Evolutionary conservation across 64 coral and sea anemone genomes (phyloP).

Genomic region (Montipora efflorescens): DNA sequence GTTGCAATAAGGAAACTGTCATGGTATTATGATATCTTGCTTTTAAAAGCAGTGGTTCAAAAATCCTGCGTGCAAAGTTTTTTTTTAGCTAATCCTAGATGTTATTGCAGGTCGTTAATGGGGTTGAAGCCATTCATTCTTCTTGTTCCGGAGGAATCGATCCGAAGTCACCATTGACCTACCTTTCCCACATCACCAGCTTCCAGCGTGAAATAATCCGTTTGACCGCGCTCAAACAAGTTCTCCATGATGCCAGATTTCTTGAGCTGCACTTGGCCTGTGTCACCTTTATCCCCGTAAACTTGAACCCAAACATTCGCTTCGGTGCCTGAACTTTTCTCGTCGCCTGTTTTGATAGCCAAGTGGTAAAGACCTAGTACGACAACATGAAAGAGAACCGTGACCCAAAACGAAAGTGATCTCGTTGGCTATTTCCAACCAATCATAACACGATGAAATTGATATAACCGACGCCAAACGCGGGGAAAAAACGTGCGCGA

Average conservation of each 20-base stretch:
- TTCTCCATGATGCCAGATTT: constrained; percentile 93
- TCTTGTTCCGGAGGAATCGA: background rate
- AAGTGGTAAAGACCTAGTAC: constrained; percentile 81
- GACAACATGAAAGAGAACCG: too few relatives aligned
- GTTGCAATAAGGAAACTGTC: too few relatives aligned
- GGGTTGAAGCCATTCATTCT: too few relatives aligned
- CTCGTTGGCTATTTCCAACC: background rate
- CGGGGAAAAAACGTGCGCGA: background rate
- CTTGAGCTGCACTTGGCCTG: constrained; percentile 83
- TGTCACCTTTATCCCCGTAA: constrained; percentile 92
- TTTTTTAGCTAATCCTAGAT: too few relatives aligned
- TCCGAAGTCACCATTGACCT: background rate
- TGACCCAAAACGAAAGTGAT: too few relatives aligned
- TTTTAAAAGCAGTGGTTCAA: too few relatives aligned
- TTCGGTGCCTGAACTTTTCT: constrained; percentile 80
- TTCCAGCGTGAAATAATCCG: constrained; percentile 93
- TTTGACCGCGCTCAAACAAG: constrained; percentile 91
- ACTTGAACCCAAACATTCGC: constrained; percentile 92
- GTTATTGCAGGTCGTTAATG: too few relatives aligned
- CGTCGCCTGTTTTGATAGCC: constrained; percentile 85
- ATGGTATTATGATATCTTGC: too few relatives aligned
- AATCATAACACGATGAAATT: background rate
- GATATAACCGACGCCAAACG: background rate
- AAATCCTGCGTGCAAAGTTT: too few relatives aligned
- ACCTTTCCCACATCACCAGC: constrained; percentile 96